Conservation (phyloP, 1,140 invertebrate genomes). For the Leptopilina clavipes region DNA sequence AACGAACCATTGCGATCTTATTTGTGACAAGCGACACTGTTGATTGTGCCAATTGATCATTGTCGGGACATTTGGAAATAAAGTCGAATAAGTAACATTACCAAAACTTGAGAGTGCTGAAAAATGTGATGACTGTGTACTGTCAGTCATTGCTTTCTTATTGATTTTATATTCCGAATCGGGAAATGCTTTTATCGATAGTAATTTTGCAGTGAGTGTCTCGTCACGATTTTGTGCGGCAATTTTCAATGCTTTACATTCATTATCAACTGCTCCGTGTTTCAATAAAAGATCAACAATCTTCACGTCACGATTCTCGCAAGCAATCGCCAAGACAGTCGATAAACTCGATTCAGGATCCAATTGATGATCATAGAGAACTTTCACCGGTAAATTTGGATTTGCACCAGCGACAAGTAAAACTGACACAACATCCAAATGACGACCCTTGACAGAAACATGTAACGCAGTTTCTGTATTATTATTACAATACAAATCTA, state of each 20-base stretch:
- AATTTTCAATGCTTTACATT: conserved; percentile 86
- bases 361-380: conserved; percentile 70
- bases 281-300: conserved; percentile 86
- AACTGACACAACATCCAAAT: conserved; percentile 83
- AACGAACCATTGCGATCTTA: conserved; percentile 87
- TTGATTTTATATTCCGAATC: conserved; percentile 93
- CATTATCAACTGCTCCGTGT: conserved; percentile 91
- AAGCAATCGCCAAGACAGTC: conserved; percentile 72
- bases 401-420: conserved; percentile 85
- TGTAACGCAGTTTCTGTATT: conserved; percentile 85
- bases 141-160: conserved; percentile 86
- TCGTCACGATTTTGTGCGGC: conserved; percentile 83
- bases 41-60: conserved; percentile 97
- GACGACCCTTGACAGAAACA: conserved; percentile 85
- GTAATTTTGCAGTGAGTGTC: conserved; percentile 82
- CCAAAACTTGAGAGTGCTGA: conserved; percentile 77
- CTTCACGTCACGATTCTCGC: conserved; percentile 74
- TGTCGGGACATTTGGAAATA: conserved; percentile 90
- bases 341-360: conserved; percentile 68
- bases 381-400: conserved; percentile 79
- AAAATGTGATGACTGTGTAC: conserved; percentile 77
- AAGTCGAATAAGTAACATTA: conserved; percentile 84
- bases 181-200: conserved; percentile 87
- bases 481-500: conserved; percentile 86
- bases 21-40: conserved; percentile 80